Evolutionary conservation across 2,888 invertebrate genomes (phyloP), one percentile per base, ranked within the genome.

Genomic region (Amphimallon solstitiale): DNA sequence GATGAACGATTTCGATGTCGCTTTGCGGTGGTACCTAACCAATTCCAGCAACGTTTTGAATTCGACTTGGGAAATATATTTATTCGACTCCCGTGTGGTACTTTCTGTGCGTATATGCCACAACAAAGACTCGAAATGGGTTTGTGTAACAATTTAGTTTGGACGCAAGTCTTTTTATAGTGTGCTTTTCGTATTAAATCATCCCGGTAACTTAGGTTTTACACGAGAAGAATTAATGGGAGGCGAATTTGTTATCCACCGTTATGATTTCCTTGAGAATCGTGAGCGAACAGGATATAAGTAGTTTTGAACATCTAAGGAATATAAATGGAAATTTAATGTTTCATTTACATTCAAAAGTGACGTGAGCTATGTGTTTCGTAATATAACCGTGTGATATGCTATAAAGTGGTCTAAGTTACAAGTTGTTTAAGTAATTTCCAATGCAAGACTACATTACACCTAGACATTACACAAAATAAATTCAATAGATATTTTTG

Each of bases 31-130:
- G 10, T 46, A 72, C 71, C 74, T 72, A 68, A 71, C 70, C 71
- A 74, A 70, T 72, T 73, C 73, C 72, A 73, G 72, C 72, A 70
- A 70, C 73, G 74, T 75, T 70, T 74, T 75, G 72, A 73, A 75
- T 76, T 72, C 71, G 71, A 71, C 71, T 73, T 72, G 71, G 68
- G 68, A 51, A 70, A 64, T 66, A 9, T 46, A 69, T 67, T 69
- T 69, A 62, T 66, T 29, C 61, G 66, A 66, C 54, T 34, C 37
- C 64, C n/a, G n/a, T n/a, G n/a, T n/a, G 34, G 64, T 59, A 63
- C 66, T 63, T 64, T 68, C 38, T 19, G 37, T 54, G 40, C 21
- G 5, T 12, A n/a, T n/a, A 38, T 17, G 17, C 10, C n/a, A 12
- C 10, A 49, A 49, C 48, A 49, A 49, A 23, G 29, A 4, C 23